phyloP scores from a whole-genome alignment of 2,113 vertebrate genomes.

The Caretta caretta region DNA sequence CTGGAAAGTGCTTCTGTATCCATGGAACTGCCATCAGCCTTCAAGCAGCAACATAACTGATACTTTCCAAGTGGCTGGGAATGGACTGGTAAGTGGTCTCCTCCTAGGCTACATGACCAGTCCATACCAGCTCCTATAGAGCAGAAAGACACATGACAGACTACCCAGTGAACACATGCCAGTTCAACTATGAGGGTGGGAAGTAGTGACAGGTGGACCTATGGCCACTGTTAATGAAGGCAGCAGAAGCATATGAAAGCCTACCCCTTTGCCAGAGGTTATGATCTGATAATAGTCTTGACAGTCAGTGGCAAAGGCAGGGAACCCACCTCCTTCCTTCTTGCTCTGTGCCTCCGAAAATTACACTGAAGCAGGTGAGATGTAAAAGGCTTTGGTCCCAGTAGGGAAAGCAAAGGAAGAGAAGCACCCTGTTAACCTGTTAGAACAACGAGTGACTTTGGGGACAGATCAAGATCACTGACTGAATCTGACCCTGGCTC shows the following conservation, averaged over 20 bases:
- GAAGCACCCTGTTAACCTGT: background rate
- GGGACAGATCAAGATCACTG: rapidly evolving
- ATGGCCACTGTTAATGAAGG: rapidly evolving
- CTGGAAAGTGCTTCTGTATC: slow-evolving; percentile 60
- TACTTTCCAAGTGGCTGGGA: slow-evolving; percentile 51
- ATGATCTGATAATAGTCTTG: background rate
- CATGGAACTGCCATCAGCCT: background rate
- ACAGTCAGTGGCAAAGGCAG: rapidly evolving
- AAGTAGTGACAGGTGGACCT: background rate
- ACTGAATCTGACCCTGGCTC: background rate
- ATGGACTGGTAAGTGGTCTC: slow-evolving; percentile 47
- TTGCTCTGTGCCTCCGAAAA: background rate
- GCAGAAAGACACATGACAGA: background rate
- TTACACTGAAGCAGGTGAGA: slow-evolving; percentile 32
- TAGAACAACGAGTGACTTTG: background rate
- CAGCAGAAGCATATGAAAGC: background rate
- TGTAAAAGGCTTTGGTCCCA: background rate
- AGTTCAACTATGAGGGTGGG: background rate
- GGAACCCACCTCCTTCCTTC: background rate
- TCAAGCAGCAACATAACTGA: background rate
- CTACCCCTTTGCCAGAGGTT: background rate
- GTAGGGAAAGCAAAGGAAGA: rapidly evolving
- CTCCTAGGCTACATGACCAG: slow-evolving; percentile 39
- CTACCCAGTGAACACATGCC: background rate
- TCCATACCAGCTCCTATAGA: slow-evolving; percentile 19